Conservation (phyloP, 2,888 invertebrate genomes). For the Didymodactylos carnosus region DNA sequence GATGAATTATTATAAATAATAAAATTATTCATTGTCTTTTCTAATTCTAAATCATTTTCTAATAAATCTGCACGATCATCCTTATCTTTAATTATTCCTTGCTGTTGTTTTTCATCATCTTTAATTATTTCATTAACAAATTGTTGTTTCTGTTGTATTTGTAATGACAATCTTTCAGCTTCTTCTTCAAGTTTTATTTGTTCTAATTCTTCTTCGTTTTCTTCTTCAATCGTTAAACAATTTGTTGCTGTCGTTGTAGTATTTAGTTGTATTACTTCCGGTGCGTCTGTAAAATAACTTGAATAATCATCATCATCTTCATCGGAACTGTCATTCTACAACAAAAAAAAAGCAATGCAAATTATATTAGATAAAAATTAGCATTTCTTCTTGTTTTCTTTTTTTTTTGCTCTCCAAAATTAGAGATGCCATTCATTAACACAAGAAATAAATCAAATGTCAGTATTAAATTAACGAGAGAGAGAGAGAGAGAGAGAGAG, state of each 20-base stretch:
- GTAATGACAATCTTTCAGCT: too few species aligned
- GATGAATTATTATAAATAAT: not conserved
- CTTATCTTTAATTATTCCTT: not conserved
- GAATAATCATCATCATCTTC: not conserved
- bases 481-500: too few species aligned
- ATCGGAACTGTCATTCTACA: too few species aligned
- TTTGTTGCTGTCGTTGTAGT: not conserved
- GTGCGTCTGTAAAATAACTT: not conserved
- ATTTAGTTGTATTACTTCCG: too few species aligned
- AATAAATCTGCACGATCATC: not conserved
- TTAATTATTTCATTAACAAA: not conserved
- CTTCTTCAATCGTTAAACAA: not conserved
- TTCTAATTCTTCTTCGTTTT: conserved; percentile 1
- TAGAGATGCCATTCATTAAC: too few species aligned
- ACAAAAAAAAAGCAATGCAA: not conserved
- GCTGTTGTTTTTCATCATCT: not conserved
- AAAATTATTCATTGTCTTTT: not conserved
- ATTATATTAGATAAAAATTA: not conserved
- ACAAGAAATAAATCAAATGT: too few species aligned
- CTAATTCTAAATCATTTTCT: not conserved
- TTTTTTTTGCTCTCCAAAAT: not conserved
- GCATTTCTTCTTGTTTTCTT: not conserved
- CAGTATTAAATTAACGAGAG: too few species aligned
- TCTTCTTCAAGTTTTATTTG: not conserved
- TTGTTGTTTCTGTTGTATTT: not conserved